Base-by-base conservation (phyloP, 1,140 invertebrate species). In the Listronotus bonariensis region DNA sequence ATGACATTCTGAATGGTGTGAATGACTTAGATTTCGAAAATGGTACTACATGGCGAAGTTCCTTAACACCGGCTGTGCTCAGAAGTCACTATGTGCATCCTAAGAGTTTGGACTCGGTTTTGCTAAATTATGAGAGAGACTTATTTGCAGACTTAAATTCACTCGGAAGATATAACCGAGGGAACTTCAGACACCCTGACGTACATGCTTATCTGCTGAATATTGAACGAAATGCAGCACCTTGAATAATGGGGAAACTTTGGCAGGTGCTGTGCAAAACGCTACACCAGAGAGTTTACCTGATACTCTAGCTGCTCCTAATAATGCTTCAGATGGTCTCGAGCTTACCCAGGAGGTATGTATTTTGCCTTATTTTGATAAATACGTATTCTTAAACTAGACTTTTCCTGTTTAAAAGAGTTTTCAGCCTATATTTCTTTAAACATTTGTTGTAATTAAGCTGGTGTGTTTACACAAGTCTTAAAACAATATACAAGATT, bases 81-180 rank as follows among this genome's bases (percentile, higher is more conserved):
- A 74, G 82, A 71, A 84, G 86, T 34, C 80, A 85, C 8, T 87
- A 80, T 68, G 80, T 89, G 1, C 88, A 91, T 71, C 88, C 89
- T 0, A 93, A 92, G 74, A 26, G 20, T 67, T 72, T 90, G 12
- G 90, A 92, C 69, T 86, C 87, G n/a, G 82, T 89, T 42, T 76
- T 90, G 46, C 75, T 89, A 1, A 87, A 88, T 72, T 89, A 89
- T 73, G 87, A 90, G 74, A 82, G 87, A 72, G 83, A 89, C 69
- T 75, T 91, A n/a, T 90, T 91, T 73, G 87, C 88, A 64, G 89
- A 92, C 68, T 78, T 92, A n/a, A 88, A 90, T 72, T 86, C 87
- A 55, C 75, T 86, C 6, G 79, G 84, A 31, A 72, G 81, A 18
- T 85, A 83, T 64, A 82, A 82, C 72, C 73, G 79, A 56, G 74